Percentiles rank a stretch among this genome's conserved stretches.
Conservation (phyloP, 92 coral and sea anemone genomes). For the Siderastrea radians region DNA sequence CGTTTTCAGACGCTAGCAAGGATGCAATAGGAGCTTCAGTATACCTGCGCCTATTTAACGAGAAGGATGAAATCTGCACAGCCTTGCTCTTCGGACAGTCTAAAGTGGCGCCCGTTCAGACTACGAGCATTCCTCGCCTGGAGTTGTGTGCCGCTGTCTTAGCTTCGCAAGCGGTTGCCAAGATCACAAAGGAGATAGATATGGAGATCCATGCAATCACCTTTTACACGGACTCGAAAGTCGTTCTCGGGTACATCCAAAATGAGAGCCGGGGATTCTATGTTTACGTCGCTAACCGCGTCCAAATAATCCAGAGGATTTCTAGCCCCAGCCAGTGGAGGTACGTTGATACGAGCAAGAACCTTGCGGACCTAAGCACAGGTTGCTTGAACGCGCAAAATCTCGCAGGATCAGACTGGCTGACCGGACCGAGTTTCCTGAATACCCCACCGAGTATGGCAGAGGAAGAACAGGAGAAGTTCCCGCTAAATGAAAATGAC, state of each 20-base stretch:
- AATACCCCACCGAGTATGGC: neutral
- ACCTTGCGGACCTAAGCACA: constrained; percentile 59
- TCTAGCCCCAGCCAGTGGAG: constrained; percentile 51
- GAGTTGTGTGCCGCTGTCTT: constrained; percentile 61
- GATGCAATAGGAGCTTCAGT: constrained; percentile 61
- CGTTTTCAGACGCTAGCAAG: constrained; percentile 68
- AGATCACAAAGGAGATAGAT: constrained; percentile 28
- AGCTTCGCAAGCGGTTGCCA: constrained; percentile 34
- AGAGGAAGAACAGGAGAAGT: constrained; percentile 8
- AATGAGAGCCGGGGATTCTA: constrained; percentile 63
- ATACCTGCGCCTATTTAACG: constrained; percentile 33
- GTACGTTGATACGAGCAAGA: constrained; percentile 38
- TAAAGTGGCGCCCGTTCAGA: constrained; percentile 56
- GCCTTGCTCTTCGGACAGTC: constrained; percentile 55
- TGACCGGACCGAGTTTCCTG: constrained; percentile 32
- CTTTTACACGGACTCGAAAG: constrained; percentile 67
- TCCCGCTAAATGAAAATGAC: constrained; percentile 32
- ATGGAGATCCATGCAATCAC: constrained; percentile 20
- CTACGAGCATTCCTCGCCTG: constrained; percentile 66
- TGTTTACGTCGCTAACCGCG: constrained; percentile 69
- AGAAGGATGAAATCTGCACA: constrained; percentile 2
- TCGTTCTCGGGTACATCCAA: constrained; percentile 64
- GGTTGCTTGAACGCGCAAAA: constrained; percentile 5
- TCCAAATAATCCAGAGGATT: constrained; percentile 38
- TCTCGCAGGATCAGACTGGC: constrained; percentile 29